Conservation (phyloP, 2,113 vertebrate genomes). For the Acanthisitta chloris region DNA sequence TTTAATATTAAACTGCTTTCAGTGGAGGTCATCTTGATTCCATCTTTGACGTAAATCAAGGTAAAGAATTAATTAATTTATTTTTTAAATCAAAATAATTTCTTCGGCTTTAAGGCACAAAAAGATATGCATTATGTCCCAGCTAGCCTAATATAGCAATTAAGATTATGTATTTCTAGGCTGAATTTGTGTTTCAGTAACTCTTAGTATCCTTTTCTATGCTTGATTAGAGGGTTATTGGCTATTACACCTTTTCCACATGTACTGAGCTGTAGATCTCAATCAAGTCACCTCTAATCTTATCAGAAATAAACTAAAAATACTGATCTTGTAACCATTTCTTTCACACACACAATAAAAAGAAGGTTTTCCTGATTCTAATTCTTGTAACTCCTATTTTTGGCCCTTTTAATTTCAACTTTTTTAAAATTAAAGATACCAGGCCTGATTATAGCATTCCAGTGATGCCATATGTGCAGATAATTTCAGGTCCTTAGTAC, state of each 20-base stretch:
- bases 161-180: neutral
- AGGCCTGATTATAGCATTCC: neutral
- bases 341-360: neutral
- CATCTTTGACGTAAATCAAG: neutral
- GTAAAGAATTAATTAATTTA: neutral
- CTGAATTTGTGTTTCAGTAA: neutral
- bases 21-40: neutral
- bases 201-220: neutral
- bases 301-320: neutral
- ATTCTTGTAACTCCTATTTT: neutral
- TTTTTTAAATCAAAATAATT: neutral
- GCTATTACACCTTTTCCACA: neutral
- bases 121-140: neutral
- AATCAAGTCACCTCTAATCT: neutral
- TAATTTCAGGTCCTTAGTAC: constrained; percentile 49
- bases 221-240: neutral
- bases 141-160: neutral
- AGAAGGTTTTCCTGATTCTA: neutral
- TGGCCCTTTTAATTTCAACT: constrained; percentile 9
- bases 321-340: neutral
- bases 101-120: neutral
- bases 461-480: constrained; percentile 51
- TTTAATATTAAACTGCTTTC: neutral
- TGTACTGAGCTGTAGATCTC: neutral
- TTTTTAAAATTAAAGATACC: constrained; percentile 22